Conservation (phyloP, 2,888 invertebrate genomes). For the Phengaris arion region DNA sequence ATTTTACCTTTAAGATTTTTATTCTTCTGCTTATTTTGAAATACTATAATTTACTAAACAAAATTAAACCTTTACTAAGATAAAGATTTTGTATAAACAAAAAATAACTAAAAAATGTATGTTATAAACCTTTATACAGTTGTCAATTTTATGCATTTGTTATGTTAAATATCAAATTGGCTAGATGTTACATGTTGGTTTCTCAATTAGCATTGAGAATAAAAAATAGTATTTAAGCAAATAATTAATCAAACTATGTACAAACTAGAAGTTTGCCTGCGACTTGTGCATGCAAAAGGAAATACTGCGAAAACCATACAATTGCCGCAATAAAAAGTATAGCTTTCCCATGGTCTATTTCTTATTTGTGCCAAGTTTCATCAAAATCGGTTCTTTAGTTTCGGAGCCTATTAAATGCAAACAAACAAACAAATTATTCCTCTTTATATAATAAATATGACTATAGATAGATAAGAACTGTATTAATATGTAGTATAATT, state of each 20-base stretch:
- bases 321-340: no score
- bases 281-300: no score
- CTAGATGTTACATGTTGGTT: no score
- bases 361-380: no score
- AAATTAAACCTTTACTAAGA: background rate
- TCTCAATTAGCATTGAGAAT: background rate
- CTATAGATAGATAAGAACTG: no score
- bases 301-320: no score
- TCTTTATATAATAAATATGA: no score
- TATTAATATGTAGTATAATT: background rate
- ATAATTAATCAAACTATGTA: background rate
- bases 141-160: background rate
- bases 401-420: no score
- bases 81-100: background rate
- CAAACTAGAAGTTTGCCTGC: background rate
- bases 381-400: no score
- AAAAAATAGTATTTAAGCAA: background rate
- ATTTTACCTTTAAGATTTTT: slow-evolving; percentile 28
- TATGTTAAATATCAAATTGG: background rate
- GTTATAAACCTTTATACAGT: background rate
- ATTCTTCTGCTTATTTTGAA: background rate
- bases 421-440: no score
- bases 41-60: background rate
- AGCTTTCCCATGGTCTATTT: no score
- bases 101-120: background rate